These are phyloP conservation scores for Acrobeloides nanus DNA, from an alignment of 2,888 invertebrate species.

Conservation along the genomic window DNA sequence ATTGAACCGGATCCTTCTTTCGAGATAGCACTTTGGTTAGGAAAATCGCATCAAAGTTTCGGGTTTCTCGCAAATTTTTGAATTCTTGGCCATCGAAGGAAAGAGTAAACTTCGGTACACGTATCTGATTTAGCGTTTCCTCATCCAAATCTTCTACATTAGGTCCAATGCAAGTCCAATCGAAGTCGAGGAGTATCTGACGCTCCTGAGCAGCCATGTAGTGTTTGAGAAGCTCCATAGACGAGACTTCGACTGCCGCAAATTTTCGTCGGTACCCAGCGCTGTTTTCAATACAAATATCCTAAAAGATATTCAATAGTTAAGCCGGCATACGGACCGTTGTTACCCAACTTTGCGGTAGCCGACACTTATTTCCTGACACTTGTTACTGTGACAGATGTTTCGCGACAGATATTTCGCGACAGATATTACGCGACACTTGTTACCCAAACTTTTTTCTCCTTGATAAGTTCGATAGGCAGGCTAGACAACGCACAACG, in stretches of 20 bases:
- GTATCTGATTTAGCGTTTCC: constrained; percentile 43
- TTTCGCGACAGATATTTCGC: too few species aligned
- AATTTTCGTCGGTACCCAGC: constrained; percentile 45
- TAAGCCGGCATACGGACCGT: too few species aligned
- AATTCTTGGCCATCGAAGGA: constrained; percentile 30
- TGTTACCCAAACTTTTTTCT: too few species aligned
- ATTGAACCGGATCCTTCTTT: constrained; percentile 43
- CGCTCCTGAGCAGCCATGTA: constrained; percentile 38
- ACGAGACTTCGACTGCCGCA: constrained; percentile 43
- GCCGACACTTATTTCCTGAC: too few species aligned
- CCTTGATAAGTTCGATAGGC: too few species aligned
- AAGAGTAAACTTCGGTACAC: constrained; percentile 35
- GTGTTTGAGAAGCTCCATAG: constrained; percentile 41
- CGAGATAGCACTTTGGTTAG: constrained; percentile 44
- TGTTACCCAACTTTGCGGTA: too few species aligned
- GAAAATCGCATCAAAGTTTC: constrained; percentile 47
- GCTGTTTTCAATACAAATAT: constrained; percentile 52
- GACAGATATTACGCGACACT: too few species aligned
- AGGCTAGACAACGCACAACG: too few species aligned
- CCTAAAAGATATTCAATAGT: too few species aligned
- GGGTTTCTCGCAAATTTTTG: constrained; percentile 31
- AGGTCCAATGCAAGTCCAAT: constrained; percentile 30
- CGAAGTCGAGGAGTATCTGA: constrained; percentile 49
- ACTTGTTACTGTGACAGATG: too few species aligned
- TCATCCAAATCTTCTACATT: constrained; percentile 47